phyloP scores from a whole-genome alignment of 1,140 invertebrate genomes.

The Drosophila serrata region DNA sequence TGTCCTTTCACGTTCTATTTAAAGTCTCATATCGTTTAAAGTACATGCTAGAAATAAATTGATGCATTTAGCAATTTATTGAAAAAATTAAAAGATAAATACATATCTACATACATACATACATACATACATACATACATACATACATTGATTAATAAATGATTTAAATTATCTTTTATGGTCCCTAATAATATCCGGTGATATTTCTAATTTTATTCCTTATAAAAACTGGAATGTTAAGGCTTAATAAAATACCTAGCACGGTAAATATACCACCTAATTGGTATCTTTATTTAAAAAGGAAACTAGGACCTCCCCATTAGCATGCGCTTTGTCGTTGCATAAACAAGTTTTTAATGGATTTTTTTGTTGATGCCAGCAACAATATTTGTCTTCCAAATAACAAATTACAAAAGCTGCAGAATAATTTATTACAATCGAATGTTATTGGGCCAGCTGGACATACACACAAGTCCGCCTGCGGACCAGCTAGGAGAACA shows the following conservation, averaged over 20 bases:
- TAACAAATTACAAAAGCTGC: constrained; percentile 67
- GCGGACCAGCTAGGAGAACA: constrained; percentile 39
- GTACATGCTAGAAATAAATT: background rate
- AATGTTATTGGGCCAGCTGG: constrained; percentile 64
- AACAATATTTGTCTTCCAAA: constrained; percentile 57
- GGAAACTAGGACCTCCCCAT: no score
- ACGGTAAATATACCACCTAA: no score
- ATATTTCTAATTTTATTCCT: background rate
- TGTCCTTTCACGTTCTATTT: background rate
- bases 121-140: no score
- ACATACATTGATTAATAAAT: no score
- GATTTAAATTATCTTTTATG: background rate
- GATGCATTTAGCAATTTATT: background rate
- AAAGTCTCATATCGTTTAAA: background rate
- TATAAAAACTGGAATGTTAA: background rate
- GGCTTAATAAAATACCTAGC: background rate
- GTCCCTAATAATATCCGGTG: background rate
- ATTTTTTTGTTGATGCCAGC: constrained; percentile 11
- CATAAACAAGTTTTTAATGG: constrained; percentile 1
- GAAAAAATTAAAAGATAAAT: background rate
- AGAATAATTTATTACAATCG: constrained; percentile 72
- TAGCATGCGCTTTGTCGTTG: background rate
- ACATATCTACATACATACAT: background rate
- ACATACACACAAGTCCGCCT: constrained; percentile 10
- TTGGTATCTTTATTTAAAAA: background rate